These are phyloP conservation scores for Nasua narica DNA, from an alignment of 2,797 vertebrate species.

Conservation along the genomic window DNA sequence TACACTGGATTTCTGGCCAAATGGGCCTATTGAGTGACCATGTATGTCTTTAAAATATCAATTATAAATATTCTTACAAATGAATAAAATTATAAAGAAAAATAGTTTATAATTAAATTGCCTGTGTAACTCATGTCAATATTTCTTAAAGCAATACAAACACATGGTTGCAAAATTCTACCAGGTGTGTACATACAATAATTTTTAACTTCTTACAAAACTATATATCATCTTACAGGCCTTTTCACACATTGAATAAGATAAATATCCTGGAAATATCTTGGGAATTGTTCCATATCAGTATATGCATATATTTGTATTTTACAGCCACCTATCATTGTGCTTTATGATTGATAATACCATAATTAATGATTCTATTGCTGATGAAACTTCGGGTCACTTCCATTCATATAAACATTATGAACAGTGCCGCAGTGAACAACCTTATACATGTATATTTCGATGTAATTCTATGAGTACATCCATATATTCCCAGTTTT, in stretches of 20 bases:
- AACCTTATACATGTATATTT: not conserved
- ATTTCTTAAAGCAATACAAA: conserved; percentile 25
- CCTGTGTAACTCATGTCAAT: not conserved
- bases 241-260: not conserved
- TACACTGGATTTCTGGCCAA: not conserved
- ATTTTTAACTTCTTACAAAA: not conserved
- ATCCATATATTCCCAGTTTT: not conserved
- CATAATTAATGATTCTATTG: not conserved
- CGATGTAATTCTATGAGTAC: not conserved
- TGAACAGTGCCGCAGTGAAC: not conserved
- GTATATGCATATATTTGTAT: not conserved
- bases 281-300: not conserved
- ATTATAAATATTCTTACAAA: not conserved
- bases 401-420: not conserved
- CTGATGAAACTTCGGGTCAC: not conserved
- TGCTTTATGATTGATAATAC: not conserved
- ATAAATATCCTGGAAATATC: not conserved
- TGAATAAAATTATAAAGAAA: not conserved
- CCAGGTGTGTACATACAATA: not conserved
- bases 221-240: not conserved
- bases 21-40: not conserved
- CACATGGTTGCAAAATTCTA: not conserved
- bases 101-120: not conserved
- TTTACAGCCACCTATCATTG: not conserved
- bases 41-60: not conserved